Evolutionary conservation across 2,113 vertebrate genomes (phyloP).

Genomic region (Sprattus sprattus): DNA sequence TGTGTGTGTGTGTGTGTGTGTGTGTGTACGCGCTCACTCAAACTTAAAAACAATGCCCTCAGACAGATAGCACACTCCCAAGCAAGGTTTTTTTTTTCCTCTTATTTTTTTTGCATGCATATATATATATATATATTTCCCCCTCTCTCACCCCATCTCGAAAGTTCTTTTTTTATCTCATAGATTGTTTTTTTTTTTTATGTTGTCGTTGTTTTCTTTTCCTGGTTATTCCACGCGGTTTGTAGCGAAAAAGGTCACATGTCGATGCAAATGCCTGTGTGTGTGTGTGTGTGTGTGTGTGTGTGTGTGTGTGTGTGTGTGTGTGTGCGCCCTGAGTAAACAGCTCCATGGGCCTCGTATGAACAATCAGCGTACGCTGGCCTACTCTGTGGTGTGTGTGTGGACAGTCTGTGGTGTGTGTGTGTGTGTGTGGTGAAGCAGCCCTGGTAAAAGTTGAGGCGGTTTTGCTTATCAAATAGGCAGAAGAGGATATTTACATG

Average conservation of each 20-base stretch:
- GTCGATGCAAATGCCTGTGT: slow-evolving; percentile 11
- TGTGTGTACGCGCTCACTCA: too few species aligned
- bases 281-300: too few species aligned
- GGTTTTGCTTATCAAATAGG: slow-evolving; percentile 33
- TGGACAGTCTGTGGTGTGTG: not conserved
- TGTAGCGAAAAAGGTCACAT: slow-evolving; percentile 16
- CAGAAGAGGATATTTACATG: slow-evolving; percentile 57
- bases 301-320: too few species aligned
- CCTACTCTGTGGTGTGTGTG: not conserved
- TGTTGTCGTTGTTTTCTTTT: not conserved
- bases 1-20: too few species aligned
- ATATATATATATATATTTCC: not conserved
- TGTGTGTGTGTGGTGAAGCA: not conserved
- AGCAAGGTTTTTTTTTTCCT: not conserved
- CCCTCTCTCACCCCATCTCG: not conserved
- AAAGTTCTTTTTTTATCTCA: not conserved
- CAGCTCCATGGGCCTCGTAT: not conserved
- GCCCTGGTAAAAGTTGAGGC: slow-evolving; percentile 21
- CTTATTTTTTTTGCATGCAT: not conserved
- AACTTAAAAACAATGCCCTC: not conserved
- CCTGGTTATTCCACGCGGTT: not conserved
- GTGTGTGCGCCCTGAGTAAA: slow-evolving; percentile 19
- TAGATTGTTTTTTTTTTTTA: not conserved
- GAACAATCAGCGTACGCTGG: slow-evolving; percentile 16
- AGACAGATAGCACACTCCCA: not conserved